These are phyloP conservation scores for Eulacestoma nigropectus DNA, from an alignment of 2,113 vertebrate genomes.

Conservation along the genomic window DNA sequence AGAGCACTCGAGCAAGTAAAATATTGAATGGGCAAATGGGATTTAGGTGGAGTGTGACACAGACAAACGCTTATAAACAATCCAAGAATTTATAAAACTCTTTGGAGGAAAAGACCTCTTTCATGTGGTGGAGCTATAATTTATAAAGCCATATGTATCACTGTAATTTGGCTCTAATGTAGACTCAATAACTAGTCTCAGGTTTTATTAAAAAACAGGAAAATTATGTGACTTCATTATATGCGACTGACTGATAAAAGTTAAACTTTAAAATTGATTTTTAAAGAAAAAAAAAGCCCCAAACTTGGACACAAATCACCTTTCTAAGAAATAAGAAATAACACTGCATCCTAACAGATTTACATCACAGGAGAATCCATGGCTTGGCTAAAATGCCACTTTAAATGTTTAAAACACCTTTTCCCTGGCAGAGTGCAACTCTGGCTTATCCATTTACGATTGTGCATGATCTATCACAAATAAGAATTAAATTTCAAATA, in stretches of 20 bases:
- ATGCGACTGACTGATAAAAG: not conserved
- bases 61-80: not conserved
- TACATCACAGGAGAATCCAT: not conserved
- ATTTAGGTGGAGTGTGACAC: slow-evolving; percentile 2
- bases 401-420: not conserved
- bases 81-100: not conserved
- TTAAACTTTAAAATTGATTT: not conserved
- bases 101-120: not conserved
- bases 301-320: not conserved
- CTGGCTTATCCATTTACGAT: not conserved
- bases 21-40: not conserved
- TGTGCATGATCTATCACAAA: not conserved
- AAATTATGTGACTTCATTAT: not conserved
- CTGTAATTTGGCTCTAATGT: not conserved
- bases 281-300: not conserved
- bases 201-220: not conserved
- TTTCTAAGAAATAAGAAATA: not conserved
- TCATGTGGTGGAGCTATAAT: not conserved
- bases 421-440: not conserved
- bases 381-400: not conserved
- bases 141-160: not conserved
- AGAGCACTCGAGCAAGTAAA: not conserved
- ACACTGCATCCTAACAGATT: not conserved
- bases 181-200: not conserved
- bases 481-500: not conserved